phyloP scores from a whole-genome alignment of 2,888 invertebrate genomes.

The Melinopterus prodromus region DNA sequence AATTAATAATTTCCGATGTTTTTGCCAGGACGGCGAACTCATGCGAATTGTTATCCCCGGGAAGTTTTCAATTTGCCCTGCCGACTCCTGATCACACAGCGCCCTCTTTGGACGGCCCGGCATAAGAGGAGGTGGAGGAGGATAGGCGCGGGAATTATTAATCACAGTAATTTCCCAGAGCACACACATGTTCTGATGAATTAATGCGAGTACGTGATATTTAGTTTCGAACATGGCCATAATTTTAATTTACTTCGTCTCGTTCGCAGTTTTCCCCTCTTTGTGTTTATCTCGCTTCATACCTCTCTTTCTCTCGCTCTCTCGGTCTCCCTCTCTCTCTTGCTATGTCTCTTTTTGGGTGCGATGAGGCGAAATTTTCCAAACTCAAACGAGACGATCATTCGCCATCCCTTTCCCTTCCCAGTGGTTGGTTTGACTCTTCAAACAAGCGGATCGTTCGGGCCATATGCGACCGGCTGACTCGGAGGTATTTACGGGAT shows the following conservation, averaged over 20 bases:
- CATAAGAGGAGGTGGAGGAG: background rate
- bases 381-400: slow-evolving; percentile 4
- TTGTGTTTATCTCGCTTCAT: slow-evolving; percentile 15
- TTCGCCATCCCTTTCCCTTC: background rate
- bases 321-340: no score
- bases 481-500: background rate
- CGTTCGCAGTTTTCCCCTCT: slow-evolving; percentile 1
- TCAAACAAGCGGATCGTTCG: background rate
- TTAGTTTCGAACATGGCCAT: slow-evolving; percentile 20
- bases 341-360: background rate
- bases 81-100: slow-evolving; percentile 12
- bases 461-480: background rate
- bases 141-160: slow-evolving; percentile 10
- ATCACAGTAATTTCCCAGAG: slow-evolving; percentile 24
- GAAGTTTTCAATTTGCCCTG: slow-evolving; percentile 23
- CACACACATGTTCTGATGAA: slow-evolving; percentile 22
- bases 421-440: background rate
- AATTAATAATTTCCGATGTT: slow-evolving; percentile 24
- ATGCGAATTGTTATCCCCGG: slow-evolving; percentile 21
- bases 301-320: background rate
- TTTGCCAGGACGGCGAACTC: slow-evolving; percentile 16
- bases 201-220: slow-evolving; percentile 24
- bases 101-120: slow-evolving; percentile 7
- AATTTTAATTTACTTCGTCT: slow-evolving; percentile 23
- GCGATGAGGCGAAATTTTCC: background rate